Conservation (phyloP, 1,140 invertebrate genomes). For the Akabosia matsudoensis region DNA sequence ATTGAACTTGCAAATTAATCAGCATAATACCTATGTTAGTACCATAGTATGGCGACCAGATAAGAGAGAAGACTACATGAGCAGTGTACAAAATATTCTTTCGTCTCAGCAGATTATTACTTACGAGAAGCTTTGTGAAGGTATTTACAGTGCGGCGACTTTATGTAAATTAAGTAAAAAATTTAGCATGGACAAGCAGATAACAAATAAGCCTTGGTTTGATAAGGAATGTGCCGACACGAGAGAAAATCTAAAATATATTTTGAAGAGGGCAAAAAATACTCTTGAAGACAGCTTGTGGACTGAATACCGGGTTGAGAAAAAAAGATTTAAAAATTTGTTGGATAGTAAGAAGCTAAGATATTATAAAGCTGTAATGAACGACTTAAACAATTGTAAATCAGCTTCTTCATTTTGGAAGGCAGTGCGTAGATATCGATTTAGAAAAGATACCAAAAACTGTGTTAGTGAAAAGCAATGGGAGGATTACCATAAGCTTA, state of each 20-base stretch:
- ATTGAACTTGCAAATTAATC: no score
- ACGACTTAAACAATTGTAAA: background rate
- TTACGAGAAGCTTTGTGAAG: background rate
- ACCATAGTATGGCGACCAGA: no score
- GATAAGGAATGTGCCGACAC: slow-evolving; percentile 4
- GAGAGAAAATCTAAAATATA: background rate
- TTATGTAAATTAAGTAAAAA: background rate
- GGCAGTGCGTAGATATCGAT: background rate
- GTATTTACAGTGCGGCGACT: background rate
- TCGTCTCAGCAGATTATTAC: no score
- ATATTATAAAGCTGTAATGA: background rate
- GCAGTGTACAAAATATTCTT: no score
- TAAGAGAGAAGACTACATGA: no score
- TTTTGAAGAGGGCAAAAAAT: no score
- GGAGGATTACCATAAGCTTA: background rate
- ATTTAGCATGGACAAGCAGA: background rate
- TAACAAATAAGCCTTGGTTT: slow-evolving; percentile 25
- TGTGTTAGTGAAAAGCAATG: background rate
- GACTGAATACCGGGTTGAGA: background rate
- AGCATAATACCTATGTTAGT: no score
- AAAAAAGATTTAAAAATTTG: background rate
- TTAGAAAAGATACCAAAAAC: background rate
- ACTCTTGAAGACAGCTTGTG: background rate
- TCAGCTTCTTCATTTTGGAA: background rate
- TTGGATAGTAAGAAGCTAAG: background rate